Conservation (phyloP, 2,888 invertebrate genomes). For the Digitonthophagus gazella region DNA sequence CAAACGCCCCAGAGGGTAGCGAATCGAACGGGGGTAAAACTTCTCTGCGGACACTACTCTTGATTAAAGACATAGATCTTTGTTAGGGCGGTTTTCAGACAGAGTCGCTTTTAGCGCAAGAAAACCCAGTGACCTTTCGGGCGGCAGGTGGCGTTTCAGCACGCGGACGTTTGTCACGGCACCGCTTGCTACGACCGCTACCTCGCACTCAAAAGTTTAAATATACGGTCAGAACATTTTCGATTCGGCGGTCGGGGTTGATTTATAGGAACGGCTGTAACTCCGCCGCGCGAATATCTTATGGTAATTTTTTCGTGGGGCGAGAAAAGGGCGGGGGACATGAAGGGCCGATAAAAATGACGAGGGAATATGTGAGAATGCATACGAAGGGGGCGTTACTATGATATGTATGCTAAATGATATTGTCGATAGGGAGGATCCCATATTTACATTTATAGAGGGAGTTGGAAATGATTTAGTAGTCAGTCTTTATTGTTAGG, state of each 20-base stretch:
- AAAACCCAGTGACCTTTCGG: conserved; percentile 11
- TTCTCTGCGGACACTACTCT: neutral
- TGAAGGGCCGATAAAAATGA: neutral
- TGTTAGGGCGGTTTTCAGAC: neutral
- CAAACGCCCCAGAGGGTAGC: neutral
- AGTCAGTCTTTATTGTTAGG: no score
- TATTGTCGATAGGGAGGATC: no score
- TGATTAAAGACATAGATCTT: neutral
- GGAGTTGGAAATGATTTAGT: no score
- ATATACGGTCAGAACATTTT: conserved; percentile 32
- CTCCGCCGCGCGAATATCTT: neutral
- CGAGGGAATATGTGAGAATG: neutral
- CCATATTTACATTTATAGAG: no score
- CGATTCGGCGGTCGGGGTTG: conserved; percentile 36
- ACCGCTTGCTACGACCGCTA: conserved; percentile 15
- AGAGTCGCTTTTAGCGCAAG: neutral
- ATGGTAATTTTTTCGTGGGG: neutral
- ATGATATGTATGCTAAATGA: neutral
- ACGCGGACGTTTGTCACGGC: conserved; percentile 31
- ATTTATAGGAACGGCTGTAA: conserved; percentile 39
- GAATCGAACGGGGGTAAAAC: neutral
- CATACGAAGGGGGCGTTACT: neutral
- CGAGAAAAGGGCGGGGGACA: neutral
- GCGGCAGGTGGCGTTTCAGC: conserved; percentile 29
- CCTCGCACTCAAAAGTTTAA: conserved; percentile 25